These are phyloP conservation scores for Fabriciana adippe DNA, from an alignment of 2,888 invertebrate species.

Conservation along the genomic window DNA sequence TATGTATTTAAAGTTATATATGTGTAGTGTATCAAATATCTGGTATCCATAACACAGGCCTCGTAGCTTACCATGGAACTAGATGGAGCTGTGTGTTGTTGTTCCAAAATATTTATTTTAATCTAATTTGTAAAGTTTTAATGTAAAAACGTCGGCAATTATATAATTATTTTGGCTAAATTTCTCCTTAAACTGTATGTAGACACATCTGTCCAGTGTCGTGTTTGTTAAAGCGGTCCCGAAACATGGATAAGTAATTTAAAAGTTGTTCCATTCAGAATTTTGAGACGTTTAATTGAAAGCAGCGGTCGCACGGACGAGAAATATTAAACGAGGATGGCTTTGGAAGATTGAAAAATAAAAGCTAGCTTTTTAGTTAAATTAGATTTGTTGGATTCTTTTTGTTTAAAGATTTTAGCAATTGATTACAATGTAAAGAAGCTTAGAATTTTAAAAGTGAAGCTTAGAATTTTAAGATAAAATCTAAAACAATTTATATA, in stretches of 20 bases:
- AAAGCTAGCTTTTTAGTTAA: slow-evolving; percentile 3
- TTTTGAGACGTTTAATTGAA: slow-evolving; percentile 12
- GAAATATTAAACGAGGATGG: slow-evolving; percentile 6
- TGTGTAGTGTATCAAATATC: too few species aligned
- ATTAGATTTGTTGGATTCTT: slow-evolving; percentile 1
- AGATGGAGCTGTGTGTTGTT: too few species aligned
- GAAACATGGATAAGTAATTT: slow-evolving; percentile 7
- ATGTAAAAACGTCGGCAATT: background rate
- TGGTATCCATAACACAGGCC: too few species aligned
- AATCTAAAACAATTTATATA: too few species aligned
- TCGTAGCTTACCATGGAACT: too few species aligned
- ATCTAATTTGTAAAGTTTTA: slow-evolving; percentile 2
- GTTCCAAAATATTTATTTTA: too few species aligned
- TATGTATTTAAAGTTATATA: too few species aligned
- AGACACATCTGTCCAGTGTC: slow-evolving; percentile 24
- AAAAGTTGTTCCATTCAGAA: background rate
- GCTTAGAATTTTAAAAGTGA: background rate
- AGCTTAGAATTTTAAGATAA: too few species aligned
- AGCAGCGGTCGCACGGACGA: slow-evolving; percentile 2
- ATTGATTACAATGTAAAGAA: background rate
- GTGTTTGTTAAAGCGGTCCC: background rate
- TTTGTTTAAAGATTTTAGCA: background rate
- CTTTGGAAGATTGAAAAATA: slow-evolving; percentile 10
- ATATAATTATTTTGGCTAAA: background rate
- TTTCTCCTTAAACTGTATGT: slow-evolving; percentile 6